Evolutionary conservation across 2,113 vertebrate species (phyloP).

Genomic region (Dunckerocampus dactyliophorus): DNA sequence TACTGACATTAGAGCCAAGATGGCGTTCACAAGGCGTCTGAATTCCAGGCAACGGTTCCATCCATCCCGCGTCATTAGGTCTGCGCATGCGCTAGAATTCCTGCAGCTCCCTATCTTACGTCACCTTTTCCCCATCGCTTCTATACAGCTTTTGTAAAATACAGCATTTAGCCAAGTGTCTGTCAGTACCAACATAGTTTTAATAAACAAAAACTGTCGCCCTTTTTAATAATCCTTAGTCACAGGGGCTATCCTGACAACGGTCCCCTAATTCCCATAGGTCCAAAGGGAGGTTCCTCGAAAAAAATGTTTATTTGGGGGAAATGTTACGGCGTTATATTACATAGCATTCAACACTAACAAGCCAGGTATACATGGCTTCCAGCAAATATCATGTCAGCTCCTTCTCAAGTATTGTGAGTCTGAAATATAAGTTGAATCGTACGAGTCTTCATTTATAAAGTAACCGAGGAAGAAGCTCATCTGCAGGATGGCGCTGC

Average conservation of each 20-base stretch:
- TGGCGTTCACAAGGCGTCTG: constrained; percentile 50
- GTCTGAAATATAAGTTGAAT: neutral
- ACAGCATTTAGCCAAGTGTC: neutral
- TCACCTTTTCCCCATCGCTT: constrained; percentile 54
- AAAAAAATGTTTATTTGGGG: neutral
- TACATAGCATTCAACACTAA: too few relatives aligned
- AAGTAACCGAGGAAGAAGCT: too few relatives aligned
- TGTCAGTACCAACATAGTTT: neutral
- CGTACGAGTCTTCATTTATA: too few relatives aligned
- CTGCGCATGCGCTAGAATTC: constrained; percentile 56
- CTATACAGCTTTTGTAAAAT: neutral
- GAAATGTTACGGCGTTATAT: neutral
- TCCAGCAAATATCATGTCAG: too few relatives aligned
- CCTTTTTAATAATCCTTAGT: neutral
- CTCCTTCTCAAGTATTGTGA: too few relatives aligned
- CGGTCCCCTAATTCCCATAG: constrained; percentile 25
- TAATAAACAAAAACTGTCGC: neutral
- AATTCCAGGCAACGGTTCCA: constrained; percentile 48
- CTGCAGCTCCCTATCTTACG: constrained; percentile 64
- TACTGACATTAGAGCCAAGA: constrained; percentile 61
- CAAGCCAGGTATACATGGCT: too few relatives aligned
- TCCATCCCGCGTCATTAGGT: constrained; percentile 22
- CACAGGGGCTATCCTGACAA: neutral
- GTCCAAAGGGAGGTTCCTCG: constrained; percentile 26
- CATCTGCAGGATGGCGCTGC: too few relatives aligned